phyloP scores from a whole-genome alignment of 2,113 vertebrate genomes.

The Tachysurus vachellii region DNA sequence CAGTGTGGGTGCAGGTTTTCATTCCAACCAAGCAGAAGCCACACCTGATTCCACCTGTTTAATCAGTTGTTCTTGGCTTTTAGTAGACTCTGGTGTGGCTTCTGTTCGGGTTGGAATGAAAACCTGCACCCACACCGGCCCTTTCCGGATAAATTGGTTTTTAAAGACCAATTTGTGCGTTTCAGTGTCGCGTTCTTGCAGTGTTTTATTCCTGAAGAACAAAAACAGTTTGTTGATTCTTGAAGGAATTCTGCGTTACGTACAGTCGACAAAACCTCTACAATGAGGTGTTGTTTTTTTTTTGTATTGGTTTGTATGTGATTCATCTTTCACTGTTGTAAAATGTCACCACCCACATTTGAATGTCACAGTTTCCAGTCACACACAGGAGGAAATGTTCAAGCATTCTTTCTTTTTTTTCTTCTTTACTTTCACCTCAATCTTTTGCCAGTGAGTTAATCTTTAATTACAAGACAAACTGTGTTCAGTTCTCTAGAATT shows the following conservation, averaged over 20 bases:
- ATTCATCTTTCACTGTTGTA: not conserved
- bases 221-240: not conserved
- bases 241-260: not conserved
- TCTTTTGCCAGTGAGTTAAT: not conserved
- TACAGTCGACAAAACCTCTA: not conserved
- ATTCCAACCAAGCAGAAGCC: too few relatives aligned
- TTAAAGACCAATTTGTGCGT: not conserved
- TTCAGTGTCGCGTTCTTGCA: not conserved
- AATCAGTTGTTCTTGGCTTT: too few relatives aligned
- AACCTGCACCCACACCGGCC: too few relatives aligned
- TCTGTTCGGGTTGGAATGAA: too few relatives aligned
- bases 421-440: not conserved
- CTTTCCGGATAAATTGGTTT: not conserved
- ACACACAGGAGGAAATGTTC: not conserved
- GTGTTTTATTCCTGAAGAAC: not conserved
- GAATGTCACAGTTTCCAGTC: slow-evolving; percentile 34
- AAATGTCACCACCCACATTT: slow-evolving; percentile 41
- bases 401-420: not conserved
- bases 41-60: too few relatives aligned
- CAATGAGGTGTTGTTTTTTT: not conserved
- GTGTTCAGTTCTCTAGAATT: too few relatives aligned
- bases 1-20: too few relatives aligned
- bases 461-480: not conserved
- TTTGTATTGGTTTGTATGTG: not conserved
- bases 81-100: too few relatives aligned